These are phyloP conservation scores for Callocephalon fimbriatum DNA, from an alignment of 2,113 vertebrate genomes.

Conservation along the genomic window DNA sequence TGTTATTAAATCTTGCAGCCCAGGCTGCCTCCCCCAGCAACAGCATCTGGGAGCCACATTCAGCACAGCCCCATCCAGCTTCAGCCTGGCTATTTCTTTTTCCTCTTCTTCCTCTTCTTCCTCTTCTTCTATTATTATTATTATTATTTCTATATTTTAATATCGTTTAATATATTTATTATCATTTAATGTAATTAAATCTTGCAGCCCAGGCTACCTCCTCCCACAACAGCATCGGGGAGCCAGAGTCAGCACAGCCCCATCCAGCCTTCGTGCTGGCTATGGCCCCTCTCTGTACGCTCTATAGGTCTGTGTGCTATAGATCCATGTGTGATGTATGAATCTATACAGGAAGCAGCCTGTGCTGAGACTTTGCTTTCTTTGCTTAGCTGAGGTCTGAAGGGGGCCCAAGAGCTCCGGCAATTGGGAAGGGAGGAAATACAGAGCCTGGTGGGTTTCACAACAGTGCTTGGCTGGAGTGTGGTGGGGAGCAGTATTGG, in stretches of 20 bases:
- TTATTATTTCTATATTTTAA: background rate
- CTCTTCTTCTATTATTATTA: background rate
- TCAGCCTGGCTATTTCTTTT: background rate
- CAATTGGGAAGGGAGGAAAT: background rate
- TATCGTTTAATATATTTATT: background rate
- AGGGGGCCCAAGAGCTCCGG: background rate
- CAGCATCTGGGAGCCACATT: background rate
- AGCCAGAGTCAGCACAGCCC: background rate
- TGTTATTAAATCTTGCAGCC: background rate
- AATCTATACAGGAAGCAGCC: background rate
- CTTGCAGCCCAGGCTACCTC: background rate
- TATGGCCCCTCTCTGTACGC: rapidly evolving
- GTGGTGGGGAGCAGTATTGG: background rate
- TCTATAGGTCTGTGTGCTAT: rapidly evolving
- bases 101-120: background rate
- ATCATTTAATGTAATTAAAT: background rate
- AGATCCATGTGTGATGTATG: rapidly evolving
- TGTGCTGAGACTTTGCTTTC: background rate
- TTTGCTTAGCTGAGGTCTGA: background rate
- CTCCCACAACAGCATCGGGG: background rate
- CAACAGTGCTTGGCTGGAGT: background rate
- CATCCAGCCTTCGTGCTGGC: background rate
- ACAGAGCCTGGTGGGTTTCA: background rate
- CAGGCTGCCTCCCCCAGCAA: background rate
- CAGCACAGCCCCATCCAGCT: background rate